Conservation (phyloP, 2,888 invertebrate species). For the Habrosyne pyritoides region DNA sequence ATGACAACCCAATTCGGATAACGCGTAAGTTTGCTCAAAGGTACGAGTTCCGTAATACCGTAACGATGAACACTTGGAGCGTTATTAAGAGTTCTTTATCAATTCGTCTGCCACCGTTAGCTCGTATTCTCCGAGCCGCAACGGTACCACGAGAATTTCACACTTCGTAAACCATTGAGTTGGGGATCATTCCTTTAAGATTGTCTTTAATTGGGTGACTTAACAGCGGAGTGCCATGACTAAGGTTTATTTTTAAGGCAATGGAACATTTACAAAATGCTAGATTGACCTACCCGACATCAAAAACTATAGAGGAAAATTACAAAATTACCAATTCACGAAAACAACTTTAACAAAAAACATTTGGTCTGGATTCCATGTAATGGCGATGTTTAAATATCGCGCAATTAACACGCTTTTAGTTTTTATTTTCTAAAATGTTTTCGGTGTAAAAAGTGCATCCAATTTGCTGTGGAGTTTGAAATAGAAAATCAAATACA, state of each 20-base stretch:
- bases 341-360: background rate
- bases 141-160: conserved; percentile 44
- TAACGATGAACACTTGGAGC: conserved; percentile 27
- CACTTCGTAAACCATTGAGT: conserved; percentile 35
- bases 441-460: background rate
- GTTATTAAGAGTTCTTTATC: conserved; percentile 36
- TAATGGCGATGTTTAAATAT: background rate
- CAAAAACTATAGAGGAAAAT: background rate
- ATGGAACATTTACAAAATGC: no score
- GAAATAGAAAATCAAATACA: background rate
- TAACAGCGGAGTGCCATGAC: background rate
- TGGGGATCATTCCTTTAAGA: conserved; percentile 1
- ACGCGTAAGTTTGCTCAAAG: conserved; percentile 18
- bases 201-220: background rate
- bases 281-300: no score
- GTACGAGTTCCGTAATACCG: conserved; percentile 16
- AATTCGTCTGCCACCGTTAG: conserved; percentile 41
- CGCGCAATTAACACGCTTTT: background rate
- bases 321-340: no score
- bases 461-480: background rate
- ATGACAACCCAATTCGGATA: background rate
- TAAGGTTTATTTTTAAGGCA: background rate
- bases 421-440: background rate
- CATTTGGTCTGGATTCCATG: background rate
- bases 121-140: conserved; percentile 23